Percentiles rank a stretch among this genome's conserved stretches.
These are phyloP conservation scores for Latrodectus hesperus DNA, from an alignment of 2,888 invertebrate species.

Conservation along the genomic window DNA sequence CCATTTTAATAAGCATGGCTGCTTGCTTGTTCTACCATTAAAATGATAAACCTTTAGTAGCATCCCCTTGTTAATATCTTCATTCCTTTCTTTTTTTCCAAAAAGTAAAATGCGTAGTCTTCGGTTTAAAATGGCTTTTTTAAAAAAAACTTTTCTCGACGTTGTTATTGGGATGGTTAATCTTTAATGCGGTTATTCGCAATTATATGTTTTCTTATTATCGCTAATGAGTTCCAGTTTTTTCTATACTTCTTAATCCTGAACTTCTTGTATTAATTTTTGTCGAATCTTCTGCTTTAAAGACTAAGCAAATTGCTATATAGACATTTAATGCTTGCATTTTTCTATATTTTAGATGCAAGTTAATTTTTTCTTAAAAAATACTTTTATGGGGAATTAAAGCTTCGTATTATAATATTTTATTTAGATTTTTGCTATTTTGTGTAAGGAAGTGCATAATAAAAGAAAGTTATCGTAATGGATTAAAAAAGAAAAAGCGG, in stretches of 20 bases:
- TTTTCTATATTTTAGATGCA: not conserved
- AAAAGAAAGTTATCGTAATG: no score
- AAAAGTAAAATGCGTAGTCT: not conserved
- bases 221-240: conserved; percentile 32
- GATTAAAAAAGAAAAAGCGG: no score
- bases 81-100: conserved; percentile 4
- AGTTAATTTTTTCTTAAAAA: not conserved
- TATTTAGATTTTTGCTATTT: no score
- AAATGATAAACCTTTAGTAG: conserved; percentile 21
- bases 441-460: no score
- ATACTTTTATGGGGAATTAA: no score
- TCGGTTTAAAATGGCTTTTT: conserved; percentile 29
- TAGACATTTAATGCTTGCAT: not conserved
- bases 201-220: conserved; percentile 44
- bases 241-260: not conserved
- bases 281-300: not conserved
- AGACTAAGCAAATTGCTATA: not conserved
- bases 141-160: not conserved
- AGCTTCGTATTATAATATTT: no score
- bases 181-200: conserved; percentile 47
- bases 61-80: not conserved
- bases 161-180: conserved; percentile 40
- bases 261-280: not conserved
- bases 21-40: conserved; percentile 28
- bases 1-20: conserved; percentile 37